These are phyloP conservation scores for Hydrochoerus hydrochaeris DNA, from an alignment of 2,113 vertebrate genomes.

Conservation along the genomic window DNA sequence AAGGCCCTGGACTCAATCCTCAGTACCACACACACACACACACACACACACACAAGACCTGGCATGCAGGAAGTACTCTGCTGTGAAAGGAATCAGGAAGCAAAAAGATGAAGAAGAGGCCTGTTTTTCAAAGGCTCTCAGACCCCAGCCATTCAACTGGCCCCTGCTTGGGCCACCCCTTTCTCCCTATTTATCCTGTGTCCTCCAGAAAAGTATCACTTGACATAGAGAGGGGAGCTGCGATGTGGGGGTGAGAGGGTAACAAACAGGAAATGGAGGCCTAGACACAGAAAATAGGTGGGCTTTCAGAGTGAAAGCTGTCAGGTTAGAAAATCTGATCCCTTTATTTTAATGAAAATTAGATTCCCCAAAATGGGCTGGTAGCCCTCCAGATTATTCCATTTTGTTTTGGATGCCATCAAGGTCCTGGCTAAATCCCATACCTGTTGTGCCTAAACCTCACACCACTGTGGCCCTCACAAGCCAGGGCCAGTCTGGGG, in stretches of 20 bases:
- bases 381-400: not conserved
- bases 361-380: not conserved
- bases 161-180: not conserved
- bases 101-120: not conserved
- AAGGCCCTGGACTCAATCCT: not conserved
- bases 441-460: not conserved
- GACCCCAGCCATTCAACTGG: not conserved
- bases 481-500: not conserved
- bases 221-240: not conserved
- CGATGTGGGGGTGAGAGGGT: not conserved
- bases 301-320: constrained; percentile 8
- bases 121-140: not conserved
- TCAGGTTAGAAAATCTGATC: not conserved
- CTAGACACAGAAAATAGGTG: not conserved
- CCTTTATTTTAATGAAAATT: not conserved
- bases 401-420: not conserved
- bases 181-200: not conserved
- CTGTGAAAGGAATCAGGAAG: not conserved
- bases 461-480: not conserved
- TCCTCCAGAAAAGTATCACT: not conserved
- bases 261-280: not conserved
- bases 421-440: not conserved
- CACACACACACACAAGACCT: not conserved
- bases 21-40: not conserved
- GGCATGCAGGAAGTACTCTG: not conserved